Evolutionary conservation across 2,888 invertebrate species (phyloP), one percentile per base, ranked within the genome.

Genomic region (Bugulina stolonifera): DNA sequence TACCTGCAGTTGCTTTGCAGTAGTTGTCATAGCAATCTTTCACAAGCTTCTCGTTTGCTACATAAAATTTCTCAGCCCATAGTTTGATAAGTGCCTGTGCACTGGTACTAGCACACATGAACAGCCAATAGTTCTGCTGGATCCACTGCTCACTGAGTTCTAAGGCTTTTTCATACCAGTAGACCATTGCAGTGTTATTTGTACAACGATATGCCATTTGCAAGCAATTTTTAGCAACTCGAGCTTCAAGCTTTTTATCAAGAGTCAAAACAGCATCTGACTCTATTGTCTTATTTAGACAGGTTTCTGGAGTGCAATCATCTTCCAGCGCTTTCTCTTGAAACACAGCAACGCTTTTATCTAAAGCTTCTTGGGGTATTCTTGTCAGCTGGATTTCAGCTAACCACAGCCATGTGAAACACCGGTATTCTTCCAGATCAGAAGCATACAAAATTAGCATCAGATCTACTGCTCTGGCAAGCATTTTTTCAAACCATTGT

Each of bases 341-440:
- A 18, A 18, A 5, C 32, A 29, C 64, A 2, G 29, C 5, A 32
- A 27, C 5, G 34, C 25, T 29, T 5, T 3, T 64, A 14, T 64
- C 29, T 14, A 64, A 32, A 29, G 29, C 25, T 14, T 25, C 34
- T 14, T 29, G 18, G 5, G 32, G 22, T 2, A 32, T 32, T 25
- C 32, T 32, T 32, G n/a, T n/a, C 10, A 14, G 32, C n/a, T 64
- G 64, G 2, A 64, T 3, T 32, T 64, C 64, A 3, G 34, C 32
- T 2, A 64, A n/a, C 64, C 64, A 64, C 3, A 64, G 32, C 64
- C 64, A 64, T 32, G 32, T 64, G 64, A 29, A 10, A 29, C 25
- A 27, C 29, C 14, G 2, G n/a, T 64, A 64, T 27, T 64, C 29
- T 1, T 64, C n/a, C 10, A 29, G 25, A 18, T 34, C 64, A 14